Evolutionary conservation across 2,888 invertebrate species (phyloP).

Genomic region (Doris montereyensis): DNA sequence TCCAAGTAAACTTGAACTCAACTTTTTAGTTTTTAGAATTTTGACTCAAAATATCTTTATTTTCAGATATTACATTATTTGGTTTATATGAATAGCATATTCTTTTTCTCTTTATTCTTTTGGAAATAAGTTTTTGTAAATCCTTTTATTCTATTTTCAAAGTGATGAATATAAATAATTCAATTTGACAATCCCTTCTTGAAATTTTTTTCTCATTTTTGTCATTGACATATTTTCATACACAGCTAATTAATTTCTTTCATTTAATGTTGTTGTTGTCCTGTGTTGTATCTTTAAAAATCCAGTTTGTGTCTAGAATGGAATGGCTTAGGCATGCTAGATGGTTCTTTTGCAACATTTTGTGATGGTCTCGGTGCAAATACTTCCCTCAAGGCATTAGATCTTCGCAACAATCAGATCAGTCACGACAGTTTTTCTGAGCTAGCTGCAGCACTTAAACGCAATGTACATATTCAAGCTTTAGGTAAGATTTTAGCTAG

Average conservation of each 20-base stretch:
- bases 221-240: neutral
- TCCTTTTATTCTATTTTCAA: no score
- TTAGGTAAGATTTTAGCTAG: no score
- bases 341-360: constrained; percentile 69
- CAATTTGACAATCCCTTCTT: neutral
- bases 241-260: neutral
- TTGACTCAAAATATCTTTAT: no score
- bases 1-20: no score
- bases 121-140: no score
- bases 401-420: constrained; percentile 73
- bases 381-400: constrained; percentile 64
- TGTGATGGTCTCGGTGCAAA: constrained; percentile 71
- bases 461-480: constrained; percentile 65
- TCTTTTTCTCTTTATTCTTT: no score
- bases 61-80: no score
- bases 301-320: constrained; percentile 71
- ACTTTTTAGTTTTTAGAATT: no score
- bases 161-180: no score
- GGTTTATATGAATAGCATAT: no score
- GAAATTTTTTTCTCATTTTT: neutral
- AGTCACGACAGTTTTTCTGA: constrained; percentile 70
- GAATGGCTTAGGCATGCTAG: constrained; percentile 72
- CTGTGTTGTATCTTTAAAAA: no score
- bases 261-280: neutral
- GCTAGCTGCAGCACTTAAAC: constrained; percentile 65